These are phyloP conservation scores for Antheraea pernyi DNA, from an alignment of 1,140 invertebrate genomes.

Conservation along the genomic window DNA sequence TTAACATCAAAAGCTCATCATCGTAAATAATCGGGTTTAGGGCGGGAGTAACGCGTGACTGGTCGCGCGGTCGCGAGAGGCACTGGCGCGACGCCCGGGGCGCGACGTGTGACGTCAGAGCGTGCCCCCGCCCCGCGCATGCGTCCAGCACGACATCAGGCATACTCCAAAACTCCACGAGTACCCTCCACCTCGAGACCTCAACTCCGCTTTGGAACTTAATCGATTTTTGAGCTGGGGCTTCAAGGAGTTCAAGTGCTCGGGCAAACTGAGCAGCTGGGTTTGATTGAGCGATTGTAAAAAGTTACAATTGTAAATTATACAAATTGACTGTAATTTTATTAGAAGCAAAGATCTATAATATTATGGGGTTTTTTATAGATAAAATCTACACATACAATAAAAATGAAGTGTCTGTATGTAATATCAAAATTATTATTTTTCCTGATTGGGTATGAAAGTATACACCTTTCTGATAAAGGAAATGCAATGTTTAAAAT, in stretches of 20 bases:
- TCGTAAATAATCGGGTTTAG: conserved; percentile 49
- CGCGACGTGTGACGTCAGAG: conserved; percentile 68
- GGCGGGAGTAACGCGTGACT: conserved; percentile 65
- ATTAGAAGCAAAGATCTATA: too few relatives aligned
- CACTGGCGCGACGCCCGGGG: conserved; percentile 64
- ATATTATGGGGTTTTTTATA: too few relatives aligned
- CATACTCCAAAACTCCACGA: conserved; percentile 54
- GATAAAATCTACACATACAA: too few relatives aligned
- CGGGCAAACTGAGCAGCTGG: conserved; percentile 21
- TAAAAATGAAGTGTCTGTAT: too few relatives aligned
- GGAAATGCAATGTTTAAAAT: too few relatives aligned
- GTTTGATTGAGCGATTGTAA: background rate
- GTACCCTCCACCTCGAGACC: conserved; percentile 51
- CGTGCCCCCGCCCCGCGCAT: conserved; percentile 59
- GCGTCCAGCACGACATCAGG: conserved; percentile 40
- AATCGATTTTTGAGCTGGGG: conserved; percentile 75
- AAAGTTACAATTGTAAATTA: background rate
- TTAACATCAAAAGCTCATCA: conserved; percentile 66
- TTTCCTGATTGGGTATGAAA: too few relatives aligned
- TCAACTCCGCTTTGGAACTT: conserved; percentile 70
- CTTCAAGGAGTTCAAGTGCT: conserved; percentile 35
- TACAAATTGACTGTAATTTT: too few relatives aligned
- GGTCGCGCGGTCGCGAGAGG: conserved; percentile 60
- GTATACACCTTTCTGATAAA: too few relatives aligned
- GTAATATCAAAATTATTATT: too few relatives aligned